Conservation (phyloP, 2,797 vertebrate genomes). For the Prionace glauca region DNA sequence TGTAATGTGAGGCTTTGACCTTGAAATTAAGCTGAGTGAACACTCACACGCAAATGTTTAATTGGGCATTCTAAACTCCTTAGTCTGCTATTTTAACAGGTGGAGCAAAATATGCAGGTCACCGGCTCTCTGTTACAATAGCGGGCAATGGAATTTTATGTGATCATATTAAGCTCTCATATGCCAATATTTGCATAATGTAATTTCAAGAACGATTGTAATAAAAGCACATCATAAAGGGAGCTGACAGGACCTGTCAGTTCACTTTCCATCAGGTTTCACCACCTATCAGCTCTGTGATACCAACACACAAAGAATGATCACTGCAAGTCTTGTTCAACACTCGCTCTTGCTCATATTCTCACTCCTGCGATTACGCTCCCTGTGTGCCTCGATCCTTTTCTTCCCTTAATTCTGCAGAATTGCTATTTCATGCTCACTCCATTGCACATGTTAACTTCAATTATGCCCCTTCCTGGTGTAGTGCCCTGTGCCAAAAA, state of each 20-base stretch:
- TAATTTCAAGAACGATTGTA: not conserved
- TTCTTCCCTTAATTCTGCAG: not conserved
- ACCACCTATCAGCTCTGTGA: not conserved
- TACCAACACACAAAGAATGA: not conserved
- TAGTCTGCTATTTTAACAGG: not conserved
- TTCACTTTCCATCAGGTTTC: not conserved
- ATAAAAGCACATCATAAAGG: not conserved
- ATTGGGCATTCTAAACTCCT: not conserved
- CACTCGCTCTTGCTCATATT: not conserved
- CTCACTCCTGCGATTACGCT: not conserved
- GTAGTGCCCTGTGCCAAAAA: not conserved
- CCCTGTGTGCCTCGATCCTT: not conserved
- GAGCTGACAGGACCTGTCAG: not conserved
- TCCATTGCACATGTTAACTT: not conserved
- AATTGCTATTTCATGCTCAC: conserved; percentile 1
- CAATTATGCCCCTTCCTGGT: not conserved
- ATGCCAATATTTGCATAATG: not conserved
- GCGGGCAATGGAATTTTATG: conserved; percentile 2
- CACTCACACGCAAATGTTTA: not conserved
- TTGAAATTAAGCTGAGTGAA: not conserved
- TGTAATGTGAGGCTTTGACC: not conserved
- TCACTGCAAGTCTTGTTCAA: not conserved
- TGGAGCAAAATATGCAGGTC: not conserved
- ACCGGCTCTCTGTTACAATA: not conserved
- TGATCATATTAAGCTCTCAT: not conserved